Base-by-base conservation (phyloP, 2,113 vertebrate genomes). In the Podarcis muralis region DNA sequence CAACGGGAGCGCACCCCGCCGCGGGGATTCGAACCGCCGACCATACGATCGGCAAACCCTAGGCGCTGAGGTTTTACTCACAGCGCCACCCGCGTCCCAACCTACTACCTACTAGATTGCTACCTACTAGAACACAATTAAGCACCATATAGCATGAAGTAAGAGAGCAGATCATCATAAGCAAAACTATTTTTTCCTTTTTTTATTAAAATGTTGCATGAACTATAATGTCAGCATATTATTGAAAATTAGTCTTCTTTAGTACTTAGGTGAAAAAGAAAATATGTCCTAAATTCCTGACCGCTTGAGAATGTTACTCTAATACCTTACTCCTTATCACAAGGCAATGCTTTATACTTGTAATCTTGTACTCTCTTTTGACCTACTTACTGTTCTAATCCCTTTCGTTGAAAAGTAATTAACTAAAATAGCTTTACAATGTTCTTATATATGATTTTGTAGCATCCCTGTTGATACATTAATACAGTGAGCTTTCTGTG, bases 381-480 rank as follows among this genome's bases (percentile, higher is more conserved):
- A 62, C 72, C 53, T 85, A 65, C 53, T 76, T 85, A 75, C 84
- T 62, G 30, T 85, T 85, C 53, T 62, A 85, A 76, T 85, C 53
- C 72, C 6, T 53, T 65, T 76, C 2, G 2, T 30, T 85, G 72
- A 62, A 76, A 62, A 85, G 71, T 76, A 85, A 76, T 62, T 85
- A 75, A 85, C 48, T 37, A 71, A 85, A 76, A 76, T 76, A 76
- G 71, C 32, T 35, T 62, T 85, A 76, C 15, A 76, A 16, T 76
- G 40, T 76, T 85, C 83, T 75, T 76, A 85, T 62, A 48, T 37
- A 53, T 76, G 53, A 85, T 76, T 85, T 76, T 35, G 11, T 85
- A 62, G 16, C 13, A 76, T 40, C 40, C 66, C 37, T 71, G 15
- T 71, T 71, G 82, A 53, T 84, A n/a, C 30, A n/a, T 71, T 69